These are phyloP conservation scores for Habroteleia sp. DNA, from an alignment of 2,888 invertebrate genomes.

Conservation along the genomic window DNA sequence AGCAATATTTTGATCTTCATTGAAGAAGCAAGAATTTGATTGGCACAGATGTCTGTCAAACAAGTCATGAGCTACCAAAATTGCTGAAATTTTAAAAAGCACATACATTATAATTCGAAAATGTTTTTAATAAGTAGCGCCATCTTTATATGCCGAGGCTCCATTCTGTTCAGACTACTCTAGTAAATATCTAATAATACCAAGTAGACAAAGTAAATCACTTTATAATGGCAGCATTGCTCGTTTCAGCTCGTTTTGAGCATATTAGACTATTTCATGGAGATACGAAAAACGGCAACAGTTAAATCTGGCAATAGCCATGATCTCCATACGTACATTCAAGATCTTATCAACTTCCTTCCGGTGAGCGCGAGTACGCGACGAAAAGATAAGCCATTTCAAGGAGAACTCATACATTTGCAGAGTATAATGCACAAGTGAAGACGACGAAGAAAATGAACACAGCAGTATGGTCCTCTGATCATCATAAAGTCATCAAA, in stretches of 20 bases:
- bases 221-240: not conserved
- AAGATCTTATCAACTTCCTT: constrained; percentile 67
- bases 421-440: constrained; percentile 26
- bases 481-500: not conserved
- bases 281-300: constrained; percentile 47
- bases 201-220: no score
- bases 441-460: constrained; percentile 32
- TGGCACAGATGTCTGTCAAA: no score
- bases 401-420: constrained; percentile 58
- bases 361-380: constrained; percentile 61
- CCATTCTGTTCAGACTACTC: no score
- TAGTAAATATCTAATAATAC: no score
- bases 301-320: constrained; percentile 58
- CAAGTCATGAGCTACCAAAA: no score
- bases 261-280: constrained; percentile 41
- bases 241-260: constrained; percentile 20
- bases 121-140: no score
- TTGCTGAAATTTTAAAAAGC: no score
- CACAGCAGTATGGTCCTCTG: constrained; percentile 15
- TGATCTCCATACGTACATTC: constrained; percentile 58
- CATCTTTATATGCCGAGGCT: no score
- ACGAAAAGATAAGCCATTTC: constrained; percentile 61
- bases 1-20: not conserved
- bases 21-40: constrained; percentile 1
- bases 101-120: no score